phyloP scores from a whole-genome alignment of 2,888 invertebrate species.

The Trachelus tabidus region DNA sequence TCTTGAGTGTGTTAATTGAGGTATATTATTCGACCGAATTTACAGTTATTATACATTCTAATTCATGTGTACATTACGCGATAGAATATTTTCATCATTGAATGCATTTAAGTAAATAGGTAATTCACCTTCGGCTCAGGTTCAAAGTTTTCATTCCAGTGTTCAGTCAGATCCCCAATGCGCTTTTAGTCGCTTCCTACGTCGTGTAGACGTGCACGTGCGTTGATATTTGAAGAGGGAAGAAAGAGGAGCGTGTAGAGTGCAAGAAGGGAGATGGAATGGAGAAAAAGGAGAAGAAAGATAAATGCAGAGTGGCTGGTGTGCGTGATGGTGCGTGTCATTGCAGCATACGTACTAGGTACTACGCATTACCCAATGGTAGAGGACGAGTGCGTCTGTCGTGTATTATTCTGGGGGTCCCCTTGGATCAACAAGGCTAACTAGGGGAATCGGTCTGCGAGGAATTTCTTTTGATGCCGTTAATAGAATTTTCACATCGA shows the following conservation, averaged over 20 bases:
- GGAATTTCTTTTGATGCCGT: slow-evolving; percentile 46
- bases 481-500: slow-evolving; percentile 42
- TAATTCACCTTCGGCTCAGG: not conserved
- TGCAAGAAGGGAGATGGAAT: slow-evolving; percentile 17
- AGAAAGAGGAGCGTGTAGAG: slow-evolving; percentile 11
- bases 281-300: slow-evolving; percentile 22
- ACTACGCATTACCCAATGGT: not conserved
- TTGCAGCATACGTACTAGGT: slow-evolving; percentile 37
- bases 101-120: not conserved
- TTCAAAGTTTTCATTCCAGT: not conserved
- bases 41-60: not conserved
- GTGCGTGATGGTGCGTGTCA: slow-evolving; percentile 44
- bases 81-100: not conserved
- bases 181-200: not conserved
- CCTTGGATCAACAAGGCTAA: slow-evolving; percentile 41
- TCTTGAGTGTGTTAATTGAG: not conserved
- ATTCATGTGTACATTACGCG: not conserved
- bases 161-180: not conserved
- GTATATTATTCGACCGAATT: not conserved
- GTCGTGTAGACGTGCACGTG: slow-evolving; percentile 1
- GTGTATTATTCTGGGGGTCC: slow-evolving; percentile 35
- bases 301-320: slow-evolving; percentile 24
- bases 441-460: slow-evolving; percentile 38
- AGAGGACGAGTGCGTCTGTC: slow-evolving; percentile 26
- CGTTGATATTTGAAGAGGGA: slow-evolving; percentile 7